These are phyloP conservation scores for Eulimnadia texana DNA, from an alignment of 1,140 invertebrate species.

Conservation along the genomic window DNA sequence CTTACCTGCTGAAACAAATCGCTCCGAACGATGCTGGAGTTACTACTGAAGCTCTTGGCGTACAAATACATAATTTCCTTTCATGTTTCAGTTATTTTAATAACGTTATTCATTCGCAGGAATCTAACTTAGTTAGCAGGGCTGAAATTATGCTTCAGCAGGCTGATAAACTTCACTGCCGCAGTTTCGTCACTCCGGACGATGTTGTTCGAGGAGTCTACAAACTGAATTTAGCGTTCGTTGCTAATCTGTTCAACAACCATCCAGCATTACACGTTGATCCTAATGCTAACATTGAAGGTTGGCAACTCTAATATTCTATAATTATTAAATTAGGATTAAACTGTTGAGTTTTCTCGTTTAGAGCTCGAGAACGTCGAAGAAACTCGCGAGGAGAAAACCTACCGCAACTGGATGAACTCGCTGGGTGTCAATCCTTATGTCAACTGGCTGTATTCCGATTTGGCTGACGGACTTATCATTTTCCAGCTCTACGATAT, in stretches of 20 bases:
- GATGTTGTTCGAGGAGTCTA: conserved; percentile 94
- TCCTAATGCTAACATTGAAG: conserved; percentile 26
- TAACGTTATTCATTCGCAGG: background rate
- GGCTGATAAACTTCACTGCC: conserved; percentile 86
- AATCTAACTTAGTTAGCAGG: conserved; percentile 49
- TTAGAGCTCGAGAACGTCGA: conserved; percentile 56
- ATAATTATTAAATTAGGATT: background rate
- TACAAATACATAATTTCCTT: conserved; percentile 23
- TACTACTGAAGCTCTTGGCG: conserved; percentile 61
- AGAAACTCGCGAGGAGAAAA: conserved; percentile 88
- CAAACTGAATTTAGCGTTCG: conserved; percentile 96
- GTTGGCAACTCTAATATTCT: conserved; percentile 1
- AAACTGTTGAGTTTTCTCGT: background rate
- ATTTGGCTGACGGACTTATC: conserved; percentile 89
- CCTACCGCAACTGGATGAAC: conserved; percentile 99
- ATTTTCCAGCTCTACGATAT: conserved; percentile 97
- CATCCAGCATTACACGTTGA: conserved; percentile 60
- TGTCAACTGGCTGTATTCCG: conserved; percentile 94
- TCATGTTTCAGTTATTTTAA: background rate
- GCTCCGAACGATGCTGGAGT: conserved; percentile 73
- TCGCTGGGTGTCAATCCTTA: conserved; percentile 92
- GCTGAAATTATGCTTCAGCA: conserved; percentile 94
- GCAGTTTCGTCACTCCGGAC: conserved; percentile 82
- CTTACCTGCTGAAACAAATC: conserved; percentile 86
- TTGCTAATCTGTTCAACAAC: conserved; percentile 98